Percentiles rank a stretch among this genome's conserved stretches.
Evolutionary conservation across 1,140 invertebrate genomes (phyloP).

Genomic region (Ptiloglossa arizonensis): DNA sequence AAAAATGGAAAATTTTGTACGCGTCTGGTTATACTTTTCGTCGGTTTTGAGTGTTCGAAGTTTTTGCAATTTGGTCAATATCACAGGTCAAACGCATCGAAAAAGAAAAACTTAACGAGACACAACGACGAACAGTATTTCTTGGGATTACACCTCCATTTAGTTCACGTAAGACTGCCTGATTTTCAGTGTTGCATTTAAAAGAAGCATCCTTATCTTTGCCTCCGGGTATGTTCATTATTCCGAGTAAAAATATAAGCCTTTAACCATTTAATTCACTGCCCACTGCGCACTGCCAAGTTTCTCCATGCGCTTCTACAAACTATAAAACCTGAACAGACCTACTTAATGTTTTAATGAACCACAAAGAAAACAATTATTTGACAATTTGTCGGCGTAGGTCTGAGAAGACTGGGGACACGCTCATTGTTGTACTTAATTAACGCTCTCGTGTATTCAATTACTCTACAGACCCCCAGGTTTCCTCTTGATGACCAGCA

Average conservation of each 20-base stretch:
- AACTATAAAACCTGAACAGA: conserved; percentile 38
- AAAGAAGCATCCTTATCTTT: conserved; percentile 28
- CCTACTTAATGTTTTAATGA: conserved; percentile 27
- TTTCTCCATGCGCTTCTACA: conserved; percentile 53
- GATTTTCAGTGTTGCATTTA: conserved; percentile 49
- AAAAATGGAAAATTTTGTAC: conserved; percentile 38
- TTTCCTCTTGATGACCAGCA: conserved; percentile 39
- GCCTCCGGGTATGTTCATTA: conserved; percentile 3
- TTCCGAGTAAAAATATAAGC: conserved; percentile 24
- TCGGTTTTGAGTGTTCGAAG: conserved; percentile 16
- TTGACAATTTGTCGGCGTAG: conserved; percentile 33
- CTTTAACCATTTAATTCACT: conserved; percentile 50
- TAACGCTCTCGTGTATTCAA: conserved; percentile 54
- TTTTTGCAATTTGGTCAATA: conserved; percentile 10
- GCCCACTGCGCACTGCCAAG: conserved; percentile 62
- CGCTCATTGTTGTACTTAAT: conserved; percentile 71
- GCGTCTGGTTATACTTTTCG: conserved; percentile 21
- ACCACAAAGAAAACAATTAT: conserved; percentile 12
- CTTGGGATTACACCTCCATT: conserved; percentile 35
- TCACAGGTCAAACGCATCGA: conserved; percentile 25
- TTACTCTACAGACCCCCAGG: conserved; percentile 47
- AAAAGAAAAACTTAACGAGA: conserved; percentile 29
- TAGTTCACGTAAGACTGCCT: conserved; percentile 58
- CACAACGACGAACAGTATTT: conserved; percentile 61
- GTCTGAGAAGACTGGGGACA: conserved; percentile 59